phyloP scores from a whole-genome alignment of 2,888 invertebrate genomes.

The Drosophila percnosoma region DNA sequence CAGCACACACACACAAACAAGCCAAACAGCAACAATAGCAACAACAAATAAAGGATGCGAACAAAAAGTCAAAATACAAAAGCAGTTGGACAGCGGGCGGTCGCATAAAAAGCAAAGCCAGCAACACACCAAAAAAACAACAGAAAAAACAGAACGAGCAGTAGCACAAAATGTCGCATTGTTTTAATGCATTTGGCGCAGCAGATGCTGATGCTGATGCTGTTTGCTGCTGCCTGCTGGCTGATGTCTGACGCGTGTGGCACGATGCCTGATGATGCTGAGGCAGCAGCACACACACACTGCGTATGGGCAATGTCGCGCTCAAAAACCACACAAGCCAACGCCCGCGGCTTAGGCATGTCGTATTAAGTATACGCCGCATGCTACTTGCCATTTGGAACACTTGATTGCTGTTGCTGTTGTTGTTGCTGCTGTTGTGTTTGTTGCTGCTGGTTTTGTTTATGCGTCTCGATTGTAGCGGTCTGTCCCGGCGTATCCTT shows the following conservation, averaged over 20 bases:
- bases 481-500: constrained; percentile 86
- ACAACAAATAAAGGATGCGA: constrained; percentile 13
- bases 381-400: constrained; percentile 56
- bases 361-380: constrained; percentile 69
- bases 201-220: constrained; percentile 26
- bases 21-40: constrained; percentile 16
- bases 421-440: constrained; percentile 44
- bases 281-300: constrained; percentile 31
- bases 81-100: constrained; percentile 57
- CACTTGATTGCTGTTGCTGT: constrained; percentile 52
- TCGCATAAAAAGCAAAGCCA: constrained; percentile 42
- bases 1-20: constrained; percentile 28
- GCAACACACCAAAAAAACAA: neutral
- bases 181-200: constrained; percentile 79
- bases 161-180: constrained; percentile 76
- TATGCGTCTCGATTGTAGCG: constrained; percentile 46
- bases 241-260: constrained; percentile 1
- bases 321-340: constrained; percentile 39
- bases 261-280: constrained; percentile 3
- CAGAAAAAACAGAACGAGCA: neutral
- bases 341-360: constrained; percentile 39
- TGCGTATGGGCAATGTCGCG: constrained; percentile 53
- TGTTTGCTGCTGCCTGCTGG: constrained; percentile 10
- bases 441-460: constrained; percentile 45
- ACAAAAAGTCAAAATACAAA: constrained; percentile 35